Evolutionary conservation across 1,140 invertebrate genomes (phyloP), one percentile per base, ranked within the genome.

Genomic region (Drosophila teissieri): DNA sequence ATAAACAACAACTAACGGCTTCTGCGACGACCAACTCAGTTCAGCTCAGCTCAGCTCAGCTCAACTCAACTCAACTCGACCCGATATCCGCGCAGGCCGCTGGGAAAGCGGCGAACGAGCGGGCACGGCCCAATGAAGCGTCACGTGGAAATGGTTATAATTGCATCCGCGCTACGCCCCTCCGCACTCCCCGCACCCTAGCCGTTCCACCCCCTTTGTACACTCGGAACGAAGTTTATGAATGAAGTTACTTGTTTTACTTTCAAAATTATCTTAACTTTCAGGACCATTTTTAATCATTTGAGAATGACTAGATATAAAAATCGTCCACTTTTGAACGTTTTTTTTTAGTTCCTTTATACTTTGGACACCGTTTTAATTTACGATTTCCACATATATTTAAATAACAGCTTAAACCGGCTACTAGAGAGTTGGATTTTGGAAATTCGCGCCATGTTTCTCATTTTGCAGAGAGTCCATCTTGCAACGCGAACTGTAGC

Each of bases 81-180:
- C 70, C 54, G 49, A 65, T 76, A 69, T 56, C 64, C 63, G 27
- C 10, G 54, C 24, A 44, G 48, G 11, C 39, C 24, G 34, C 27
- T 69, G 46, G 52, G 44, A 55, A 14, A 8, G 40, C 36, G 46
- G 31, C 36, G 12, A 37, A 36, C 2, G 27, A 36, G 63, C 51
- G 22, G 39, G 52, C 55, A 61, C 82, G 42, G 67, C 60, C 69
- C 84, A 89, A 84, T 88, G 84, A 89, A 88, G 84, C 84, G 84
- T 82, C 84, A 84, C 84, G 80, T 84, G 84, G 84, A 88, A 88
- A 88, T 78, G 84, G 72, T 89, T 89, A 89, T 88, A 88, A 88
- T 88, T 88, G 84, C 84, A 88, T 89, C 84, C 84, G 84, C 85
- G 57, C 73, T 65, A 34, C 63, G 77, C 64, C 48, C 51, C 73